These are phyloP conservation scores for Zele albiditarsus DNA, from an alignment of 2,888 invertebrate species.

Conservation along the genomic window DNA sequence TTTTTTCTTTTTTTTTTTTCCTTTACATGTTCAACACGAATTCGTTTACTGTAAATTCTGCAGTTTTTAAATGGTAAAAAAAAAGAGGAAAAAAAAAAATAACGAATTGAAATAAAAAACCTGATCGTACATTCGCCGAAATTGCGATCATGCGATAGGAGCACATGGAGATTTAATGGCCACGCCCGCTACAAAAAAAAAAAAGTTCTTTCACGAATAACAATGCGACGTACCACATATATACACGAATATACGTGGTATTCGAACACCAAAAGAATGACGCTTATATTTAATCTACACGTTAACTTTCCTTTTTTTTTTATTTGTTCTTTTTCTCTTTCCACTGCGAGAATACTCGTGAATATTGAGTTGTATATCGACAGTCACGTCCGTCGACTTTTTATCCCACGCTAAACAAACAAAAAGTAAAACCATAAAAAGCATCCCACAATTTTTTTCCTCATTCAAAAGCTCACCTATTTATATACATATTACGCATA, in stretches of 20 bases:
- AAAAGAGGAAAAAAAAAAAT: not conserved
- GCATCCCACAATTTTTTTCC: not conserved
- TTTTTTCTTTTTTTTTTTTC: no score
- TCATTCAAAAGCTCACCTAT: not conserved
- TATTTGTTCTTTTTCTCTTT: constrained; percentile 21
- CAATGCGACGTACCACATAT: constrained; percentile 33
- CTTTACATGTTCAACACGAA: no score
- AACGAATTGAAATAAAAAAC: constrained; percentile 1
- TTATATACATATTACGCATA: not conserved
- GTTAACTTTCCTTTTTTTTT: constrained; percentile 30
- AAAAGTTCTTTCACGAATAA: constrained; percentile 39
- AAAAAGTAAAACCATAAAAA: constrained; percentile 4
- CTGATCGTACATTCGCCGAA: constrained; percentile 29
- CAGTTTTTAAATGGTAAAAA: not conserved
- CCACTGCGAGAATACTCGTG: not conserved
- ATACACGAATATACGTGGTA: constrained; percentile 23
- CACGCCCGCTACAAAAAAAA: constrained; percentile 38
- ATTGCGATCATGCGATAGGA: constrained; percentile 22
- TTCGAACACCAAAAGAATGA: constrained; percentile 14
- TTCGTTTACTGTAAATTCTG: no score
- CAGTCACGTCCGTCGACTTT: not conserved
- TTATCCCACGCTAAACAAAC: not conserved
- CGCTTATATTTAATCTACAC: constrained; percentile 39
- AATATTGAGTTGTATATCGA: constrained; percentile 12
- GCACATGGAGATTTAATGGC: constrained; percentile 35